phyloP scores from a whole-genome alignment of 2,113 vertebrate species.

The Aegypius monachus region DNA sequence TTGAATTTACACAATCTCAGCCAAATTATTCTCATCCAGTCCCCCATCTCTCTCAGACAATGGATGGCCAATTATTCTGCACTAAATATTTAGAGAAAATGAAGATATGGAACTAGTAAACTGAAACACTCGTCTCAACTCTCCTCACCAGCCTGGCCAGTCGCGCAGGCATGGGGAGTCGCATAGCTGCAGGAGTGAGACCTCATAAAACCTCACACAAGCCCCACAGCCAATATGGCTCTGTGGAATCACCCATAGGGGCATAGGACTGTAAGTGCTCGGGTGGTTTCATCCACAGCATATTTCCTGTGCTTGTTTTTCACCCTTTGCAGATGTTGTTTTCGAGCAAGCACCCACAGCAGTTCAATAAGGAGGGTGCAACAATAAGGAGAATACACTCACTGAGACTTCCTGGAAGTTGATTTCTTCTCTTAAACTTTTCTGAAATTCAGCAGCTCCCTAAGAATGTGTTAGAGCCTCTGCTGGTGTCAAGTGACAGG shows the following conservation, averaged over 20 bases:
- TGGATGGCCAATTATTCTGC: not conserved
- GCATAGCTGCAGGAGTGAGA: not conserved
- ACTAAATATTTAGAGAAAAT: not conserved
- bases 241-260: fast-evolving
- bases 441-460: not conserved
- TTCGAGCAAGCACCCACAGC: not conserved
- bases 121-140: fast-evolving
- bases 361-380: not conserved
- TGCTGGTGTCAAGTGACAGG: not conserved
- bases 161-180: not conserved
- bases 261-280: not conserved
- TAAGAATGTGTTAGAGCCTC: not conserved
- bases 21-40: not conserved
- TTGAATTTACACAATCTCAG: not conserved
- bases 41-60: not conserved
- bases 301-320: not conserved
- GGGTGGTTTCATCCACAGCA: not conserved
- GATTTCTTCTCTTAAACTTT: not conserved
- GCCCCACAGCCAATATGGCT: fast-evolving
- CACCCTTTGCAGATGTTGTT: not conserved
- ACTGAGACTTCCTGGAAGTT: fast-evolving
- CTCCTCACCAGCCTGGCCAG: not conserved
- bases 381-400: not conserved
- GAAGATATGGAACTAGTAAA: not conserved
- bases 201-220: not conserved